Percentiles rank a stretch among this genome's conserved stretches.
phyloP scores from a whole-genome alignment of 2,113 vertebrate species.

The Chloebia gouldiae region DNA sequence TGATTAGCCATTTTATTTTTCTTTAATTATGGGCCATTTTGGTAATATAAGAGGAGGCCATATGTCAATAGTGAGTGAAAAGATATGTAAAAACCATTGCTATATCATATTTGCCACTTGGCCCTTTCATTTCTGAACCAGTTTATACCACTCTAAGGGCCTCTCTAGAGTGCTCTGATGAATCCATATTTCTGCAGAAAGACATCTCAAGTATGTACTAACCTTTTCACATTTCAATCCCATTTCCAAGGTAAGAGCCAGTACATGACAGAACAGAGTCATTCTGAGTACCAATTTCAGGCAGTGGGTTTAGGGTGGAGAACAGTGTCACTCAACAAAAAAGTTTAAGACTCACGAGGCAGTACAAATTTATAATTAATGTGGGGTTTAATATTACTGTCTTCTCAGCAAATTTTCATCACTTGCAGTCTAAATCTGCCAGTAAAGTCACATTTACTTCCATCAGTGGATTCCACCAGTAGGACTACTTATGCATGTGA shows the following conservation, averaged over 20 bases:
- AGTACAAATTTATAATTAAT: neutral
- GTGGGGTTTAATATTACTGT: neutral
- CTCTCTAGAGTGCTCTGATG: neutral
- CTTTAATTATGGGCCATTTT: neutral
- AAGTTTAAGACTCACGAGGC: neutral
- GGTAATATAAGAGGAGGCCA: neutral
- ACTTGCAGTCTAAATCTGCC: neutral
- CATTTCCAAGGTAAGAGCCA: neutral
- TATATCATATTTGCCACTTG: neutral
- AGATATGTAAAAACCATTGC: neutral
- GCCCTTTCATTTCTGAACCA: neutral
- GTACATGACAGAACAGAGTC: neutral
- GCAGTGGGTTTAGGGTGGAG: fast-evolving
- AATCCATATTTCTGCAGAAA: neutral
- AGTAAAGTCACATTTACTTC: neutral
- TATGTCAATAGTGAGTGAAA: neutral
- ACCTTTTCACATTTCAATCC: neutral
- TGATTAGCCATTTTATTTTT: neutral
- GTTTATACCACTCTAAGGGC: neutral
- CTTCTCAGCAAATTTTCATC: neutral
- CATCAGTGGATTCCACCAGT: neutral
- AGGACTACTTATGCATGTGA: neutral
- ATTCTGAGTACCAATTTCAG: neutral
- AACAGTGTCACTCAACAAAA: neutral
- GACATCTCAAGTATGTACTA: neutral